Percentiles rank a stretch among this genome's conserved stretches.
These are phyloP conservation scores for Anagrus nilaparvatae DNA, from an alignment of 1,140 invertebrate genomes.

Conservation along the genomic window DNA sequence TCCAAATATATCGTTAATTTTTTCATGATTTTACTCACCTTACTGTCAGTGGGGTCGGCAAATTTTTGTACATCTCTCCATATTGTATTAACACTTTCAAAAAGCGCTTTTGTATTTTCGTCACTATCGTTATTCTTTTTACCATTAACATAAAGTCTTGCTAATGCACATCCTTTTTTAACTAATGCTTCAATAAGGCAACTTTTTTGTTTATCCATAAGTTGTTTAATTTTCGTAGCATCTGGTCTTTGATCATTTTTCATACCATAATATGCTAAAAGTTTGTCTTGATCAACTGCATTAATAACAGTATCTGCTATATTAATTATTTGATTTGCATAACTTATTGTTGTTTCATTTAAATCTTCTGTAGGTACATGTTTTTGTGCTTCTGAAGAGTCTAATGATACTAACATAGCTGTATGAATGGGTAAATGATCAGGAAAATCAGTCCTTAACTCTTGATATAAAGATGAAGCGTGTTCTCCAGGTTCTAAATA, in stretches of 20 bases:
- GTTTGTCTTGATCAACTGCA: constrained; percentile 61
- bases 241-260: constrained; percentile 69
- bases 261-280: constrained; percentile 67
- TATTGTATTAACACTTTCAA: constrained; percentile 52
- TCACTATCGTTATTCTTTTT: constrained; percentile 26
- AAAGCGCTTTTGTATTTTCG: constrained; percentile 30
- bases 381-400: constrained; percentile 43
- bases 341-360: constrained; percentile 41
- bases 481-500: constrained; percentile 41
- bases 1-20: constrained; percentile 7
- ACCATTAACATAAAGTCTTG: constrained; percentile 49
- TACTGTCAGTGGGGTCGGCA: constrained; percentile 64
- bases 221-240: constrained; percentile 67
- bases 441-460: constrained; percentile 57
- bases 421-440: constrained; percentile 65
- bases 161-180: constrained; percentile 63
- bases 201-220: constrained; percentile 73
- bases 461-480: constrained; percentile 63
- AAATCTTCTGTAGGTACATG: constrained; percentile 44
- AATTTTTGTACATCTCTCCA: constrained; percentile 67
- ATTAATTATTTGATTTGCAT: constrained; percentile 47
- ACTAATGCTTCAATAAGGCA: constrained; percentile 67
- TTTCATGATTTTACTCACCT: constrained; percentile 43
- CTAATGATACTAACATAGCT: constrained; percentile 66
- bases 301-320: constrained; percentile 57